Conservation (phyloP, 2,113 vertebrate genomes). For the Glaucidium brasilianum region DNA sequence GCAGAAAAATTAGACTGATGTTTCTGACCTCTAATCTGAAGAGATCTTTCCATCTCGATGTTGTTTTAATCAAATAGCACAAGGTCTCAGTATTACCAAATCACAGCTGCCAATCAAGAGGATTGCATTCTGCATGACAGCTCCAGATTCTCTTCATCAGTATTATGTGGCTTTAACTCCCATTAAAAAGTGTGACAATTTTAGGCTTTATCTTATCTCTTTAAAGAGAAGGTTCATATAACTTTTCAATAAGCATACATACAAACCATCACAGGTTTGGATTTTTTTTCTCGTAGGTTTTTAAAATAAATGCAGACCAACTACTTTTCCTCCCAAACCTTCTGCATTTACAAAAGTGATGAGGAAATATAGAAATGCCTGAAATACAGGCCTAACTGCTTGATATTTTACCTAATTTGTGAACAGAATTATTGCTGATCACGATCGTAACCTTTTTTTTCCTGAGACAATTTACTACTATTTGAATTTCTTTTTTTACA, state of each 20-base stretch:
- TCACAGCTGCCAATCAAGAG: neutral
- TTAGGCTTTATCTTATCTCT: neutral
- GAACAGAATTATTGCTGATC: neutral
- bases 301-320: neutral
- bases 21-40: slow-evolving; percentile 43
- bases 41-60: neutral
- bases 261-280: neutral
- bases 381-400: neutral
- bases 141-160: neutral
- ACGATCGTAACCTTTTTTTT: neutral
- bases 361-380: neutral
- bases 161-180: neutral
- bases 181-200: neutral
- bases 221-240: neutral
- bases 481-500: neutral
- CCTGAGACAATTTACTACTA: neutral
- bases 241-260: neutral
- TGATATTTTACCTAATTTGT: slow-evolving; percentile 13
- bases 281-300: neutral
- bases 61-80: slow-evolving; percentile 41
- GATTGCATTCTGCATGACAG: neutral
- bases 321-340: neutral
- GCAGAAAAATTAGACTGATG: slow-evolving; percentile 8
- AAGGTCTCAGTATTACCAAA: neutral
- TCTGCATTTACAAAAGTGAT: neutral